Conservation (phyloP, 2,113 vertebrate species). For the Brienomyrus longianalis region DNA sequence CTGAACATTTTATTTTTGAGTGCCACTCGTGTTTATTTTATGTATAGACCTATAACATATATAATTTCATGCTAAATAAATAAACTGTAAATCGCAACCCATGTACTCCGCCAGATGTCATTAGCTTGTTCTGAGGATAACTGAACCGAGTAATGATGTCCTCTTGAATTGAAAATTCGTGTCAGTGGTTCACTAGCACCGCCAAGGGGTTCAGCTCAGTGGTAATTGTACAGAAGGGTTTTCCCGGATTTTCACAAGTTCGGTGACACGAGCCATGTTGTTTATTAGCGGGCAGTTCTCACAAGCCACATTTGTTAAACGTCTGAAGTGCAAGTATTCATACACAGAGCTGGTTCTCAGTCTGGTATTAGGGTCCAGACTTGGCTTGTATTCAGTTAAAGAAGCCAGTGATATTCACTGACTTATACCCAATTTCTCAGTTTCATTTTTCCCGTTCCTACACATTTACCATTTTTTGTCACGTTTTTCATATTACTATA, state of each 20-base stretch:
- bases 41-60: neutral
- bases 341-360: neutral
- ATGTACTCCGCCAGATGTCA: neutral
- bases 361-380: neutral
- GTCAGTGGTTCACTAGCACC: constrained; percentile 11
- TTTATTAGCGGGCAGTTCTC: neutral
- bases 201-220: neutral
- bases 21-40: neutral
- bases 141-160: neutral
- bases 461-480: neutral
- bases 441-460: neutral
- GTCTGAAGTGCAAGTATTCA: neutral
- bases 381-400: neutral
- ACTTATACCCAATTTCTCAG: neutral
- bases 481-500: neutral
- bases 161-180: neutral
- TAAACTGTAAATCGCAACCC: neutral
- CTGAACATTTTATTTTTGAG: neutral
- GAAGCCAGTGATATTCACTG: neutral
- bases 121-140: neutral
- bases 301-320: neutral
- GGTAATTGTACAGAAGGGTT: neutral
- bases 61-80: neutral
- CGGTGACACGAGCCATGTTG: neutral
- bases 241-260: neutral